Evolutionary conservation across 2,113 vertebrate genomes (phyloP).

Genomic region (Indicator maculatus): DNA sequence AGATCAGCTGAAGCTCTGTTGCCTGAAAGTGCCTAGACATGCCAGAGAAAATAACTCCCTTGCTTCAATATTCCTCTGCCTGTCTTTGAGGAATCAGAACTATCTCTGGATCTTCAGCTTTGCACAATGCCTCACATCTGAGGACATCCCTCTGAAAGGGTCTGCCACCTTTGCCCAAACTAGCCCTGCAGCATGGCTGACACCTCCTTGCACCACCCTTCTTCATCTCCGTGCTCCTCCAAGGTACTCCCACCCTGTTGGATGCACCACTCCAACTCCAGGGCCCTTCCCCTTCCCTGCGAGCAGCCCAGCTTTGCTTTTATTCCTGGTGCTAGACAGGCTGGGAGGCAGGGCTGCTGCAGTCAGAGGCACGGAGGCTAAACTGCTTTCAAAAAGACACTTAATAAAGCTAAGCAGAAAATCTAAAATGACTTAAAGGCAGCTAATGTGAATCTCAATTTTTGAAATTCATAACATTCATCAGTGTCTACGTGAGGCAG

Average conservation of each 20-base stretch:
- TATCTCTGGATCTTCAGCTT: neutral
- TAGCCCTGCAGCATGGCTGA: rapidly evolving
- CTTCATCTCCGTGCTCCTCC: neutral
- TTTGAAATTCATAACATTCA: slow-evolving; percentile 65
- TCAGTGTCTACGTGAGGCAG: slow-evolving; percentile 1
- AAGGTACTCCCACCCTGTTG: neutral
- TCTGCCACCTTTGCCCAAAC: neutral
- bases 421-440: slow-evolving; percentile 54
- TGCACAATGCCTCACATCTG: neutral
- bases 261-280: rapidly evolving
- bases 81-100: neutral
- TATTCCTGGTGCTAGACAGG: rapidly evolving
- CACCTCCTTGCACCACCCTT: neutral
- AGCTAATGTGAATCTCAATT: slow-evolving; percentile 59
- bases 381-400: slow-evolving; percentile 62
- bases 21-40: neutral
- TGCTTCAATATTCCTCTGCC: neutral
- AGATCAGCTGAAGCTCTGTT: neutral
- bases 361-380: neutral
- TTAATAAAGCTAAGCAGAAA: slow-evolving; percentile 65
- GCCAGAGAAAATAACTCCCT: neutral
- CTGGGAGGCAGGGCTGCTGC: neutral
- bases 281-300: neutral
- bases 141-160: neutral
- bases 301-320: neutral